phyloP scores from a whole-genome alignment of 2,797 vertebrate genomes.

The Enteromius thamalakanensis region DNA sequence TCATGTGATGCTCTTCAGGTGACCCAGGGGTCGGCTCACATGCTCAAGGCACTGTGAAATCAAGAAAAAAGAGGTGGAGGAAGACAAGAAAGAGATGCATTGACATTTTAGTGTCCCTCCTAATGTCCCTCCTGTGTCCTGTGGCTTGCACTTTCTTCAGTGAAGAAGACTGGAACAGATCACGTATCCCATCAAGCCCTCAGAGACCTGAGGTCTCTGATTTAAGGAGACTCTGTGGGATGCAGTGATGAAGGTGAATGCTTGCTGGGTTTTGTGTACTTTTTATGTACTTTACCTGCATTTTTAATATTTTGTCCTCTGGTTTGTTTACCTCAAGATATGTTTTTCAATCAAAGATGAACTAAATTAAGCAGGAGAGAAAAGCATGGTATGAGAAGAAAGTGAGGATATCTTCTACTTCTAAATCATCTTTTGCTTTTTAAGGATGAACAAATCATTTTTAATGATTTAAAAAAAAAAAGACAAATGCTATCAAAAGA shows the following conservation, averaged over 20 bases:
- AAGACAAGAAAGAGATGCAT: conserved; percentile 24
- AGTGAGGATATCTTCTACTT: conserved; percentile 33
- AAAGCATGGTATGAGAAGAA: conserved; percentile 5
- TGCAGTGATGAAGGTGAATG: conserved; percentile 37
- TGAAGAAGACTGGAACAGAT: conserved; percentile 63
- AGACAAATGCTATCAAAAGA: conserved; percentile 56
- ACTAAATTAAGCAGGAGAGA: conserved; percentile 2
- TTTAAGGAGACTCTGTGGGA: conserved; percentile 28
- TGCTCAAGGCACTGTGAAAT: conserved; percentile 29
- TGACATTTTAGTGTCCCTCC: conserved; percentile 39
- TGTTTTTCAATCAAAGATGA: conserved; percentile 43
- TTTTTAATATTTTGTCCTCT: conserved; percentile 41
- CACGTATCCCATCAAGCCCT: conserved; percentile 33
- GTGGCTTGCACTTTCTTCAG: conserved; percentile 68
- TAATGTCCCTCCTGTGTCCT: conserved; percentile 56
- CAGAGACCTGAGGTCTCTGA: conserved; percentile 16
- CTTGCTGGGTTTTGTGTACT: conserved; percentile 48
- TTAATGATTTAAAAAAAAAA: conserved; percentile 26
- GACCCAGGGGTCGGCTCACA: conserved; percentile 23
- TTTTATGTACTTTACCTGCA: conserved; percentile 47
- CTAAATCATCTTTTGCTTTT: conserved; percentile 37
- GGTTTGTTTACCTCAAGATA: conserved; percentile 34
- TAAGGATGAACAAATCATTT: conserved; percentile 44
- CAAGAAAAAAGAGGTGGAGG: conserved; percentile 36
- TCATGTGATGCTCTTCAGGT: conserved; percentile 85